phyloP scores from a whole-genome alignment of 2,113 vertebrate genomes.

The Pseudorectes ferrugineus region DNA sequence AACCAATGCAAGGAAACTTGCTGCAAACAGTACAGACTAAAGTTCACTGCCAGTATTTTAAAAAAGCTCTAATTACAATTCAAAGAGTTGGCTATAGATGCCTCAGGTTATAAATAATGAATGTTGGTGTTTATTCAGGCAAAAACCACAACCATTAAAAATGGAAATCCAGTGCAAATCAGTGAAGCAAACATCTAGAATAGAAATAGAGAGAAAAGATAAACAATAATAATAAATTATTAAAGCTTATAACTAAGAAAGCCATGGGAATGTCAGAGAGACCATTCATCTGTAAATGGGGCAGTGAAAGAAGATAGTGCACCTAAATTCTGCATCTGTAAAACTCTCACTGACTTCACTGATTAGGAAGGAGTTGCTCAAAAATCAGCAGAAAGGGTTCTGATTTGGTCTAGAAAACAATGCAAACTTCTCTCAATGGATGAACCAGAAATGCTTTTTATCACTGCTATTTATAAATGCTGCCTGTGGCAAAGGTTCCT shows the following conservation, averaged over 20 bases:
- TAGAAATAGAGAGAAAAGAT: background rate
- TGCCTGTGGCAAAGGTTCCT: background rate
- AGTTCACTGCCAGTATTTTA: background rate
- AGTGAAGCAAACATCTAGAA: background rate
- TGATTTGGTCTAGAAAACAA: background rate
- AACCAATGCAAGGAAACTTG: background rate
- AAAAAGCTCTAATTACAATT: background rate
- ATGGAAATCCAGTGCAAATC: slow-evolving; percentile 13
- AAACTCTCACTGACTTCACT: background rate
- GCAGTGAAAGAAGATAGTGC: background rate
- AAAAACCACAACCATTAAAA: background rate
- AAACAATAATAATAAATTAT: slow-evolving; percentile 10
- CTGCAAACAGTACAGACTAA: background rate
- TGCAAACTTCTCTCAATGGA: background rate
- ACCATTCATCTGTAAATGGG: background rate
- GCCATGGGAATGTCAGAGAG: background rate
- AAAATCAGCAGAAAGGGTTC: background rate
- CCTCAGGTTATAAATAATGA: background rate
- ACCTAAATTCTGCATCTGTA: background rate
- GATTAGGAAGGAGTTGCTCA: background rate
- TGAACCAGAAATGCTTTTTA: background rate
- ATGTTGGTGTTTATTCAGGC: background rate
- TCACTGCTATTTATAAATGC: background rate
- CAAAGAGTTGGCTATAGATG: background rate
- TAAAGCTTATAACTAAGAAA: background rate